Conservation (phyloP, 1,140 invertebrate species). For the Listronotus bonariensis region DNA sequence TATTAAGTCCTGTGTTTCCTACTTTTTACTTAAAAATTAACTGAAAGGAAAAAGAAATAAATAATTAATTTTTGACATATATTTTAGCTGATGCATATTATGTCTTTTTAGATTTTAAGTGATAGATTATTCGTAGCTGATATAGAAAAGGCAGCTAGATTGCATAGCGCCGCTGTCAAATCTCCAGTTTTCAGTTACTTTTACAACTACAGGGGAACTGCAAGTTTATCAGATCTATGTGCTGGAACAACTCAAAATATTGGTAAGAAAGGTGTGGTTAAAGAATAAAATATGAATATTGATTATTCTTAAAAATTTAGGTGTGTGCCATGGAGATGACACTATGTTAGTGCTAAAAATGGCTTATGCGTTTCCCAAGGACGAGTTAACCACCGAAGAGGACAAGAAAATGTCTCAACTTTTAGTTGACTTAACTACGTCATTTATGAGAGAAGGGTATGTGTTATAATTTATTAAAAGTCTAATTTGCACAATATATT, state of each 20-base stretch:
- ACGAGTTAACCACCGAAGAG: slow-evolving; percentile 33
- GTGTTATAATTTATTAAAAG: background rate
- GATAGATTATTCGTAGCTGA: slow-evolving; percentile 64
- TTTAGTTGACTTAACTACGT: slow-evolving; percentile 31
- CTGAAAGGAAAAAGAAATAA: too few relatives aligned
- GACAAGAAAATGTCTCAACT: slow-evolving; percentile 37
- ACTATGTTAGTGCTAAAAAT: slow-evolving; percentile 43
- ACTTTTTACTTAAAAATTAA: too few relatives aligned
- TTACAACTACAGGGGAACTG: slow-evolving; percentile 58
- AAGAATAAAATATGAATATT: background rate
- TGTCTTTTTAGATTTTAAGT: slow-evolving; percentile 57
- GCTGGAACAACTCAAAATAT: slow-evolving; percentile 30
- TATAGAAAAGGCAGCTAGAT: slow-evolving; percentile 60
- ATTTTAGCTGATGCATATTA: background rate
- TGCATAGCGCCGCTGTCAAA: slow-evolving; percentile 59
- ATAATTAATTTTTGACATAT: too few relatives aligned
- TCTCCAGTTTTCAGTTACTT: slow-evolving; percentile 65
- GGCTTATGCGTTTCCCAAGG: slow-evolving; percentile 1
- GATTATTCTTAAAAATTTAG: slow-evolving; percentile 5
- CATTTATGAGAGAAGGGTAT: slow-evolving; percentile 38
- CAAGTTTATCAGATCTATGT: slow-evolving; percentile 38
- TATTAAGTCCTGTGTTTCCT: too few relatives aligned
- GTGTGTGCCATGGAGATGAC: slow-evolving; percentile 45
- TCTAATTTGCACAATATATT: too few relatives aligned
- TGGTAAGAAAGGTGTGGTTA: slow-evolving; percentile 23